A percentile compares a stretch with the other conserved stretches of the same genome.
Conservation (phyloP, 2,113 vertebrate species). For the Chaenogobius annularis region DNA sequence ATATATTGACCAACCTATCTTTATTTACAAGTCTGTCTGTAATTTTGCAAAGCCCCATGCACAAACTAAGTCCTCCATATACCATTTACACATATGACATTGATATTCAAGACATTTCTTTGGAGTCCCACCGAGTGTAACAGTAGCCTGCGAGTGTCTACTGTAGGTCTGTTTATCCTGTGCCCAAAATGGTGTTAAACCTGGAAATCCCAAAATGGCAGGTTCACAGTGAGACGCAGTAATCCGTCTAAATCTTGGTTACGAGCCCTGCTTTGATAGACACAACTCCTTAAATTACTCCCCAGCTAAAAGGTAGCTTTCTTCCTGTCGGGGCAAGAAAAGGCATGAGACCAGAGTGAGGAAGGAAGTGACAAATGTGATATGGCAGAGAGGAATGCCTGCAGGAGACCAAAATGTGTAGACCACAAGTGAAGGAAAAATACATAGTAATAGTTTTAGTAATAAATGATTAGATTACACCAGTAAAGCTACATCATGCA, state of each 20-base stretch:
- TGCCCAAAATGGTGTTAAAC: conserved; percentile 37
- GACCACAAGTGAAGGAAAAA: neutral
- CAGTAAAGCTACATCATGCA: too few species aligned
- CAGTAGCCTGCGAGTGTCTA: conserved; percentile 5
- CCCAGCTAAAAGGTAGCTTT: conserved; percentile 17
- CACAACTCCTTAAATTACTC: conserved; percentile 42
- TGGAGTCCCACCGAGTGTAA: neutral
- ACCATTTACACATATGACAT: too few species aligned
- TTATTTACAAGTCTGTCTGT: too few species aligned
- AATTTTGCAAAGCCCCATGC: too few species aligned
- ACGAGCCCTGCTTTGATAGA: conserved; percentile 60
- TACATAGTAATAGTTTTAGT: neutral
- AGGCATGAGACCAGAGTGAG: neutral
- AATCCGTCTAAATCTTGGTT: conserved; percentile 48
- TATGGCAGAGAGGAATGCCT: neutral
- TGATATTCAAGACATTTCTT: neutral
- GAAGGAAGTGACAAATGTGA: conserved; percentile 11
- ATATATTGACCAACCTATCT: too few species aligned
- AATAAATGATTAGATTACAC: too few species aligned
- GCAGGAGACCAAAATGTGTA: neutral
- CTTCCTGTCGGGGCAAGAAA: conserved; percentile 41
- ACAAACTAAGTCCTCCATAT: too few species aligned
- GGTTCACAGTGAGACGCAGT: conserved; percentile 32
- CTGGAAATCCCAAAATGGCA: conserved; percentile 48
- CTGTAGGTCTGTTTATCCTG: conserved; percentile 42